These are phyloP conservation scores for Cremastinae sp. DNA, from an alignment of 2,888 invertebrate genomes.

Conservation along the genomic window DNA sequence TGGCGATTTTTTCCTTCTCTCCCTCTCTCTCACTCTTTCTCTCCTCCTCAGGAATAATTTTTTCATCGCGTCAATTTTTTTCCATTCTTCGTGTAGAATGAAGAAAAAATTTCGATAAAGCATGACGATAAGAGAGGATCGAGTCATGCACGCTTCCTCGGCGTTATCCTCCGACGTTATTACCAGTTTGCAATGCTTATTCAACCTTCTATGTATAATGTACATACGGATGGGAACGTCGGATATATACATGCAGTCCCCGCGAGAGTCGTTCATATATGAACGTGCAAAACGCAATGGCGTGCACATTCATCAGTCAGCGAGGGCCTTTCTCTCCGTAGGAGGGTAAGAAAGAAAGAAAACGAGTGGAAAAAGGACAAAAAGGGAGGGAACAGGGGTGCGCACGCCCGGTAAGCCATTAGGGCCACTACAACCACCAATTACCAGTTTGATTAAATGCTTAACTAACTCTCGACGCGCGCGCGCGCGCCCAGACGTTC, in stretches of 20 bases:
- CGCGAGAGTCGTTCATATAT: neutral
- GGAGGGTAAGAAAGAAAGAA: conserved; percentile 20
- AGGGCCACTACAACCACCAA: conserved; percentile 77
- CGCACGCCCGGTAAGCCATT: conserved; percentile 72
- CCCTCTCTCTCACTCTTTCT: conserved; percentile 4
- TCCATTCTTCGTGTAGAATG: neutral
- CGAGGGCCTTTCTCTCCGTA: conserved; percentile 27
- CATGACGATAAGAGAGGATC: conserved; percentile 51
- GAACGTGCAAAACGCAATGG: conserved; percentile 24
- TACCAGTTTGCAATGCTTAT: conserved; percentile 28
- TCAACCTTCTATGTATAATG: conserved; percentile 5
- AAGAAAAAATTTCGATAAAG: conserved; percentile 51
- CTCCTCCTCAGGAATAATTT: neutral
- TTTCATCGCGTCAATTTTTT: neutral
- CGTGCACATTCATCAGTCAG: conserved; percentile 56
- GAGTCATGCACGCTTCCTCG: conserved; percentile 43
- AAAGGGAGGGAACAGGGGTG: conserved; percentile 13
- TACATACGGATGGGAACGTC: neutral
- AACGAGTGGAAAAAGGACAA: conserved; percentile 3
- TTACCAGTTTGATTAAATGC: conserved; percentile 79
- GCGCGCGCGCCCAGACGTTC: conserved; percentile 1
- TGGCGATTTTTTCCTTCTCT: conserved; percentile 41
- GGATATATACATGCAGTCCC: too few relatives aligned
- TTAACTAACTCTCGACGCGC: conserved; percentile 76
- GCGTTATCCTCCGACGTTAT: conserved; percentile 28